These are phyloP conservation scores for Micrastur ruficollis DNA, from an alignment of 2,797 vertebrate genomes.

Conservation along the genomic window DNA sequence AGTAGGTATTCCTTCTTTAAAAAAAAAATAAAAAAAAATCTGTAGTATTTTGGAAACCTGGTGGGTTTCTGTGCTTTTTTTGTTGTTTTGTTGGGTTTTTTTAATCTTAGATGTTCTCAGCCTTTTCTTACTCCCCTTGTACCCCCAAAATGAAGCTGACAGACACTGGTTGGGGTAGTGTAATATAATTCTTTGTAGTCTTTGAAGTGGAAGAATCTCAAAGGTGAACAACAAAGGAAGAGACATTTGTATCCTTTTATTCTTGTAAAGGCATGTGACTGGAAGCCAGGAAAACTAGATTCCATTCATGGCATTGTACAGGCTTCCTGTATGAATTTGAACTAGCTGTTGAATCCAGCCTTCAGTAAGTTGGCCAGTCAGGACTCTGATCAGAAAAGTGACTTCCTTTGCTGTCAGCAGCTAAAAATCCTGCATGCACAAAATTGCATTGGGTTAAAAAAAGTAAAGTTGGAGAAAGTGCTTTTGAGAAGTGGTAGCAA, in stretches of 20 bases:
- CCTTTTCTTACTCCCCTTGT: not conserved
- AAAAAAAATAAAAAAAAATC: not conserved
- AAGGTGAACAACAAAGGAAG: slow-evolving; percentile 3
- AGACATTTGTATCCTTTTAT: not conserved
- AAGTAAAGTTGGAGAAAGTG: not conserved
- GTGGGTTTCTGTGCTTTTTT: not conserved
- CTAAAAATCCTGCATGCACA: not conserved
- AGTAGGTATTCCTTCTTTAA: not conserved
- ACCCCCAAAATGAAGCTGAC: not conserved
- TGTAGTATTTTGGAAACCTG: not conserved
- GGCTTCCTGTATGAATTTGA: not conserved
- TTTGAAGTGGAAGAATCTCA: not conserved
- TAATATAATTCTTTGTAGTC: not conserved
- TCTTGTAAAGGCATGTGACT: not conserved
- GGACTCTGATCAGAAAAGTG: not conserved
- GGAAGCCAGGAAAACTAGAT: slow-evolving; percentile 21
- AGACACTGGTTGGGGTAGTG: not conserved
- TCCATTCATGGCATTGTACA: not conserved
- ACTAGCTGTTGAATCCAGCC: not conserved
- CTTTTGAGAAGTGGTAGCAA: not conserved
- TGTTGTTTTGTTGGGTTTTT: not conserved
- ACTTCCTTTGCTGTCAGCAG: not conserved
- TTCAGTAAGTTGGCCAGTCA: not conserved
- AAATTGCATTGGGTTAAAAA: not conserved
- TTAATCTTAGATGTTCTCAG: not conserved